Evolutionary conservation across 2,888 invertebrate species (phyloP), one percentile per base, ranked within the genome.

Genomic region (Ochlodes sylvanus): DNA sequence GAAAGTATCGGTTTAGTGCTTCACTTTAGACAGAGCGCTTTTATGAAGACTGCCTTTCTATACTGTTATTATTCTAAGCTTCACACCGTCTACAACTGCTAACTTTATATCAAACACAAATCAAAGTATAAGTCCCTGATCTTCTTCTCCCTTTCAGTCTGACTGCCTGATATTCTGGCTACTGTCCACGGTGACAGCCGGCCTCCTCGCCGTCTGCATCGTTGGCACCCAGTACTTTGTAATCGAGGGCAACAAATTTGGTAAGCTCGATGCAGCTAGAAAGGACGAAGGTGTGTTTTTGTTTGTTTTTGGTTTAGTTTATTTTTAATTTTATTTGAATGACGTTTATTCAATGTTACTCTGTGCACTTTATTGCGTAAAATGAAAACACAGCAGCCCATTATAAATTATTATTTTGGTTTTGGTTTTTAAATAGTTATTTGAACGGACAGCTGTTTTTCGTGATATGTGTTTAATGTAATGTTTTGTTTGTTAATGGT

Each of bases 141-240:
- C n/a, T n/a, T n/a, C n/a, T 73, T 76, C 77, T 74, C 76, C 75
- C 76, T 82, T 90, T 14, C 92, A 94, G 88, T 95, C 95, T 0
- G 96, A 96, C 85, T 89, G 95, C 71, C 86, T 96, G 62, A 95
- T 96, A 80, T 94, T 95, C 75, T 91, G 94, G 82, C 90, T 96
- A 64, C 90, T 96, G 69, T 95, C 96, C n/a, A 89, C 95, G 15
- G 94, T 96, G 61, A 95, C 96, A 3, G 90, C 94, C 2, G 95
- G 95, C 1, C 85, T 96, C 65, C 87, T 95, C 27, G 93, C 94
- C 0, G 94, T 96, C 65, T 95, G 95, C 85, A 88, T 95, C 75
- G 88, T 95, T 73, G 95, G 96, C 70, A 95, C 95, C 85, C 94
- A 94, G 75, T 95, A 96, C 84, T 96, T 96, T 84, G 94, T 95